Percentiles rank a stretch among this genome's conserved stretches.
Evolutionary conservation across 2,797 vertebrate genomes (phyloP).

Genomic region (Geotria australis): DNA sequence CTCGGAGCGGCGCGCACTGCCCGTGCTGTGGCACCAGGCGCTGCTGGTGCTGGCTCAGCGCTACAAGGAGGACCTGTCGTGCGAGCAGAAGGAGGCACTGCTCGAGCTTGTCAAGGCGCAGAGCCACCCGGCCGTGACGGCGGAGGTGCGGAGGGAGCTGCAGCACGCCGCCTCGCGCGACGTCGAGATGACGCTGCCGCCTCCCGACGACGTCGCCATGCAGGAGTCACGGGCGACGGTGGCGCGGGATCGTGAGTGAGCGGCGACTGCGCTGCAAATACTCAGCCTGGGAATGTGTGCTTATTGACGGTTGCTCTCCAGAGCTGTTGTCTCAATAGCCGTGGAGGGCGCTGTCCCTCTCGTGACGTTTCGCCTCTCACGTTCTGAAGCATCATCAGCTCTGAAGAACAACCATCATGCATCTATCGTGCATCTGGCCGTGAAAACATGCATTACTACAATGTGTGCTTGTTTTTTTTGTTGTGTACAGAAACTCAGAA

Average conservation of each 20-base stretch:
- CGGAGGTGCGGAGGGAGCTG: conserved; percentile 55
- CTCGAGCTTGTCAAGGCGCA: conserved; percentile 64
- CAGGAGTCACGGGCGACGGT: not conserved
- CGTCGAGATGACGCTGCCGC: conserved; percentile 18
- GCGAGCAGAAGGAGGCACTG: conserved; percentile 54
- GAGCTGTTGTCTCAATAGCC: no score
- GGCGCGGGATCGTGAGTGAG: not conserved
- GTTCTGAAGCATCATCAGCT: no score
- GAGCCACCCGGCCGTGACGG: conserved; percentile 32
- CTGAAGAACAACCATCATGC: no score
- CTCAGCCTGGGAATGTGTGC: no score
- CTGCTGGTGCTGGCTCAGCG: conserved; percentile 61
- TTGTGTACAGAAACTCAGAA: no score
- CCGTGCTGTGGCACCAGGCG: conserved; percentile 90
- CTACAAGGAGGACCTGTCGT: conserved; percentile 70
- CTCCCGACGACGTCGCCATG: not conserved
- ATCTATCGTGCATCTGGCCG: no score
- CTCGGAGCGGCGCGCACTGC: conserved; percentile 34
- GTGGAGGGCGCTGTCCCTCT: no score
- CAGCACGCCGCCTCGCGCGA: conserved; percentile 39
- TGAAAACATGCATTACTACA: no score
- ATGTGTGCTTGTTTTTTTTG: no score
- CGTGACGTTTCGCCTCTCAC: no score
- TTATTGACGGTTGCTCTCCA: no score
- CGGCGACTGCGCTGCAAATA: no score